Evolutionary conservation across 2,888 invertebrate species (phyloP), one percentile per base, ranked within the genome.

Genomic region (Melanotus villosus): DNA sequence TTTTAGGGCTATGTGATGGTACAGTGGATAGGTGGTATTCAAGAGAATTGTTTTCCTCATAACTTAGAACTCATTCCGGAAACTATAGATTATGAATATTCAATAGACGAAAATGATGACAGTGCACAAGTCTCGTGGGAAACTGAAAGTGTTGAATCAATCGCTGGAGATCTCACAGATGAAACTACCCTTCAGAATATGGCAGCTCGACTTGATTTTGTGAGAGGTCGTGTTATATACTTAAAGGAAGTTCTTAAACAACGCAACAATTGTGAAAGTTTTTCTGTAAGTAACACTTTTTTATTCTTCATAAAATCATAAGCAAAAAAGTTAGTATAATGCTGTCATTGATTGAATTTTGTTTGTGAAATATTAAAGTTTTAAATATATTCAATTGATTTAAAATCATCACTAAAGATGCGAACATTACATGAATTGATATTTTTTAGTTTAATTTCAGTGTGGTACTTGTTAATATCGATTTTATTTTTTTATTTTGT

Each of bases 11-110:
- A 92, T 70, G 93, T 97, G 2, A 91, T 93, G 79, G 95, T 98
- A n/a, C 93, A 94, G 90, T 98, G 97, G 98, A 93, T 95, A 0
- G 93, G 94, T 80, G 93, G 93, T 9, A 91, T 91, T 71, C 90
- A 91, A 5, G 94, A 95, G 73, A 92, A 93, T 88, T 96, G 95
- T 82, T 97, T 94, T 92, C 98, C 98, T 0, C 96, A 97, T 82
- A 95, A 83, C 65, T 80, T 85, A 47, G 83, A 83, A 90, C 91
- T 71, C 90, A 92, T 67, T 90, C 93, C 82, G 76, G 93, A 94
- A 80, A 90, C 91, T 0, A 92, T 93, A 65, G 92, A 93, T 71
- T 92, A 91, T 30, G 92, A 92, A 80, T 86, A 93, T 32, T 93
- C 92, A 90, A 89, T 90, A 1, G 92, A 92, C 23, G 86, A 85